Evolutionary conservation across 1,140 invertebrate genomes (phyloP).

Genomic region (Zaprionus ornatus): DNA sequence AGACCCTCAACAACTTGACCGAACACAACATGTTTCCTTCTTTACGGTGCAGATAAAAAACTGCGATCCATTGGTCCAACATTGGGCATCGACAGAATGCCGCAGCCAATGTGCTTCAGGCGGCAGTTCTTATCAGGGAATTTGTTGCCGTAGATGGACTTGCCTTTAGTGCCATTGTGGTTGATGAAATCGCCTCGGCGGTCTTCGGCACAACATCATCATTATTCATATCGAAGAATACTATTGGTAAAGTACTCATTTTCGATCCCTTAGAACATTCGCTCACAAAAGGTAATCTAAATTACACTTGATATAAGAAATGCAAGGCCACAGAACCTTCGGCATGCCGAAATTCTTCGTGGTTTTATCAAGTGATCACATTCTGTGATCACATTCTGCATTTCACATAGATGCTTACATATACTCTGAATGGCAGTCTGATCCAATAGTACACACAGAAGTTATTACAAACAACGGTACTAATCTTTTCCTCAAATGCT

Average conservation of each 20-base stretch:
- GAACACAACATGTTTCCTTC: constrained; percentile 99
- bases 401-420: too few species aligned
- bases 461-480: too few species aligned
- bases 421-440: too few species aligned
- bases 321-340: too few species aligned
- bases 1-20: constrained; percentile 97
- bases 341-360: too few species aligned
- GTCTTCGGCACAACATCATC: constrained; percentile 97
- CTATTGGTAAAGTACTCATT: constrained; percentile 91
- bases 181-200: constrained; percentile 97
- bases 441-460: too few species aligned
- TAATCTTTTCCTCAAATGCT: too few species aligned
- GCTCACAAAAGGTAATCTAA: constrained; percentile 83
- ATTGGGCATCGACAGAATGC: constrained; percentile 97
- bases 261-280: constrained; percentile 84
- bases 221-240: constrained; percentile 97
- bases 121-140: constrained; percentile 98
- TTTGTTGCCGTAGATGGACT: constrained; percentile 98
- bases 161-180: constrained; percentile 97
- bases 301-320: constrained; percentile 82
- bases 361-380: too few species aligned
- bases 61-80: constrained; percentile 99
- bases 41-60: constrained; percentile 98
- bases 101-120: constrained; percentile 96
- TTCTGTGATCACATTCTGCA: too few species aligned